Percentiles rank a stretch among this genome's conserved stretches.
These are phyloP conservation scores for Dolichopus griseipennis DNA, from an alignment of 2,888 invertebrate species.

Conservation along the genomic window DNA sequence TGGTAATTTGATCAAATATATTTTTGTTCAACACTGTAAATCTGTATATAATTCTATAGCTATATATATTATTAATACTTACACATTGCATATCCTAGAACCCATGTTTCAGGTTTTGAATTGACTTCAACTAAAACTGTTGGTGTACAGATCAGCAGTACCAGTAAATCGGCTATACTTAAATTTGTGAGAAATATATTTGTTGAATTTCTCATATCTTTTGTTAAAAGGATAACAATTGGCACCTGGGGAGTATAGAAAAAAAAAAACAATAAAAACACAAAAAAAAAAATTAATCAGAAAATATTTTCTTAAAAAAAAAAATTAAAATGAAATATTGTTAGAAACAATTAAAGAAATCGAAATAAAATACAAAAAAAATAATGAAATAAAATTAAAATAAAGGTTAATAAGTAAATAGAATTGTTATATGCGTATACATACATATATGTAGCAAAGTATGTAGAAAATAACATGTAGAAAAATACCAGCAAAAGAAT, in stretches of 20 bases:
- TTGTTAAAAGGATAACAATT: slow-evolving; percentile 81
- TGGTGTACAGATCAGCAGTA: slow-evolving; percentile 83
- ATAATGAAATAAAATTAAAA: not conserved
- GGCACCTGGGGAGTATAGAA: slow-evolving; percentile 50
- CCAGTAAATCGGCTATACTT: slow-evolving; percentile 86
- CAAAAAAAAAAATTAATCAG: slow-evolving; percentile 13
- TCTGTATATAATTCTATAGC: too few species aligned
- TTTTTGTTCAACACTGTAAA: too few species aligned
- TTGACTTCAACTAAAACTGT: slow-evolving; percentile 91
- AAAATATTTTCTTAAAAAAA: not conserved
- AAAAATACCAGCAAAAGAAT: too few species aligned
- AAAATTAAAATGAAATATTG: not conserved
- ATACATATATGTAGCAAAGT: too few species aligned
- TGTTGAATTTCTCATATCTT: slow-evolving; percentile 90
- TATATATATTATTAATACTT: slow-evolving; percentile 48
- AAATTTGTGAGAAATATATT: slow-evolving; percentile 91
- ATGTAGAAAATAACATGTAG: too few species aligned
- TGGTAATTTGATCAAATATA: too few species aligned
- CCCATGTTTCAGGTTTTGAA: slow-evolving; percentile 85
- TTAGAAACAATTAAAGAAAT: not conserved
- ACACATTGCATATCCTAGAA: slow-evolving; percentile 87
- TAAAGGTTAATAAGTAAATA: not conserved
- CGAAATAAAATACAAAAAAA: not conserved
- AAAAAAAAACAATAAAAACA: not conserved
- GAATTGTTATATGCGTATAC: not conserved